Evolutionary conservation across 2,797 vertebrate species (phyloP), one percentile per base, ranked within the genome.

Genomic region (Clarias pachynema): DNA sequence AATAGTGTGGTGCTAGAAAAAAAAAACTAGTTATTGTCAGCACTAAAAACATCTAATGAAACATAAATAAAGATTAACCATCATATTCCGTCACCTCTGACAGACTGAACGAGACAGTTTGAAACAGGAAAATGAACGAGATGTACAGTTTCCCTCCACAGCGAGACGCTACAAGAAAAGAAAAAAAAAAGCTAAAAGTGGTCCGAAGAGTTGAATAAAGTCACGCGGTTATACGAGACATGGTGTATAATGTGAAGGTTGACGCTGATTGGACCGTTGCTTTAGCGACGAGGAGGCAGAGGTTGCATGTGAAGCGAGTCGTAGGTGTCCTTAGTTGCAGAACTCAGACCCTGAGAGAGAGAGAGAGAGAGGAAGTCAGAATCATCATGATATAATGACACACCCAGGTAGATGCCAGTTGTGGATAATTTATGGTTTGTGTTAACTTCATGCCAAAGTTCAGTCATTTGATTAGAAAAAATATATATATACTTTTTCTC

Each of bases 281-380:
- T 44, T 80, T 80, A 96, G 90, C 94, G 96, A 4, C 93, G 92
- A 0, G 93, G 91, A 5, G 90, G 60, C 78, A 97, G 87, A 0
- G 91, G 83, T 90, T 97, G 95, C 96, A 97, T 97, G 84, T 97
- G 95, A 68, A 99, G 96, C 1, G 94, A 91, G 4, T 97, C 95
- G 0, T 98, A 99, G 4, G 96, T 97, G 90, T 98, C 97, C 91
- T 96, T 97, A 84, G 94, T 95, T 3, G 93, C 94, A 0, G 92
- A 0, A 40, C 95, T 97, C 91, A 99, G 94, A 24, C 94, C 97
- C 97, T 99, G 87, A 62, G 12, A 84, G 31, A 87, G 12, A 72
- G 37, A 44, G 3, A 15, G 9, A 66, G 24, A 49, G 37, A n/a
- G 3, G 20, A 5, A 31, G n/a, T 74, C 53, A 74, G 44, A 59